Conservation (phyloP, 2,797 vertebrate genomes). For the Iguana delicatissima region DNA sequence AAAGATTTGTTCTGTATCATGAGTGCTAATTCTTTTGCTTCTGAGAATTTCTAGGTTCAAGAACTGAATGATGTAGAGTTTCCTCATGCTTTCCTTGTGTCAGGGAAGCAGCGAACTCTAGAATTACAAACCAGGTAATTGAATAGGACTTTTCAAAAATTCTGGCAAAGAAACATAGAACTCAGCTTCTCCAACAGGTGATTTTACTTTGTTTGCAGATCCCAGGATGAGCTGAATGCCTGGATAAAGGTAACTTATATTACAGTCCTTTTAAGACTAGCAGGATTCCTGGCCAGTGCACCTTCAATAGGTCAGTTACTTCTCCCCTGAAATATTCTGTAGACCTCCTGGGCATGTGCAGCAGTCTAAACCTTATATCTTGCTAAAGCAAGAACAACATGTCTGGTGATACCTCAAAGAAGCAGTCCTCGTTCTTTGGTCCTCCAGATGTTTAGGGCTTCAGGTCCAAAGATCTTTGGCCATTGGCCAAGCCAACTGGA, state of each 20-base stretch:
- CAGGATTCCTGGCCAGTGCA: neutral
- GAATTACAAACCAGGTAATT: conserved; percentile 89
- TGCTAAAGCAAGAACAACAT: neutral
- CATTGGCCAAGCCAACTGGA: no score
- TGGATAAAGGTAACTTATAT: conserved; percentile 80
- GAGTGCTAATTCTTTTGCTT: neutral
- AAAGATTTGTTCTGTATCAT: neutral
- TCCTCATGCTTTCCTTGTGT: conserved; percentile 89
- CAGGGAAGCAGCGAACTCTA: conserved; percentile 87
- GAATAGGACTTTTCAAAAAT: rapidly evolving
- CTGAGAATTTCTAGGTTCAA: conserved; percentile 68
- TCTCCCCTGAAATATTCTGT: neutral
- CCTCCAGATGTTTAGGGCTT: no score
- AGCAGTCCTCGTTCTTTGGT: no score
- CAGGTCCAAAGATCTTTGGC: no score
- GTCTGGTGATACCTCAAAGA: no score
- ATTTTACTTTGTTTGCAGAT: conserved; percentile 69
- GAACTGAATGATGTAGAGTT: conserved; percentile 83
- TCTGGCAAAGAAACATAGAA: rapidly evolving
- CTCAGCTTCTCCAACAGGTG: neutral
- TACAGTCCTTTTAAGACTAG: neutral
- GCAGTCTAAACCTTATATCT: neutral
- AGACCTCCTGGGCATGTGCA: neutral
- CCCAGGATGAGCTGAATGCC: conserved; percentile 76
- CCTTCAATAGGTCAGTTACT: neutral